A percentile compares a stretch with the other conserved stretches of the same genome.
phyloP scores from a whole-genome alignment of 2,888 invertebrate species.

The Holacanthella duospinosa region DNA sequence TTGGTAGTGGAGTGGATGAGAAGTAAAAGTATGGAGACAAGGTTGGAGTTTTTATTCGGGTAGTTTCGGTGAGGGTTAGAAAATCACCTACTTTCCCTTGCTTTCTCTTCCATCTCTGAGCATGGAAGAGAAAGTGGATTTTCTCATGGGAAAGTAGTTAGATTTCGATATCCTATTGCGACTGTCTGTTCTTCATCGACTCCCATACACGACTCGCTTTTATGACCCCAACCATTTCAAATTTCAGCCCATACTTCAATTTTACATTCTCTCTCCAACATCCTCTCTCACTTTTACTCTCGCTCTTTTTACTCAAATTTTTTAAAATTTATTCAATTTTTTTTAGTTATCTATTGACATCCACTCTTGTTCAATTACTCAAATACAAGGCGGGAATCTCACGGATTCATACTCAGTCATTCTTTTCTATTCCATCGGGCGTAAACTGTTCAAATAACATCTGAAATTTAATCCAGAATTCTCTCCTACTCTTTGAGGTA shows the following conservation, averaged over 20 bases:
- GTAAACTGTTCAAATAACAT: no score
- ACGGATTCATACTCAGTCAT: background rate
- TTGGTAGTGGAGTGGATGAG: no score
- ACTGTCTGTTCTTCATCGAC: slow-evolving; percentile 23
- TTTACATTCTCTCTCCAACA: slow-evolving; percentile 8
- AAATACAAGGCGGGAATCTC: background rate
- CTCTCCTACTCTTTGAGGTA: no score
- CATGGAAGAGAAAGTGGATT: background rate
- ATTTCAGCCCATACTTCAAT: slow-evolving; percentile 15
- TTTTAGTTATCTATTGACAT: background rate
- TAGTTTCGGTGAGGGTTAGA: no score
- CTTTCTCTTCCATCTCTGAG: background rate
- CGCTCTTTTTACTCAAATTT: background rate
- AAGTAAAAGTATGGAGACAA: no score
- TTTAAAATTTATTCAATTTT: no score
- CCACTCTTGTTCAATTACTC: background rate
- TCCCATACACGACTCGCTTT: slow-evolving; percentile 25
- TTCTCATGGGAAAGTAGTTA: background rate
- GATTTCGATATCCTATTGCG: background rate
- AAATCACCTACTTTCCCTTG: no score
- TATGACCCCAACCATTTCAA: slow-evolving; percentile 28
- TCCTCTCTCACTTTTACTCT: background rate
- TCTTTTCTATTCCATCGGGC: no score
- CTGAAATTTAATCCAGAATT: no score
- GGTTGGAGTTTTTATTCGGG: no score